Conservation (phyloP, 2,113 vertebrate species). For the Hystrix brachyura region DNA sequence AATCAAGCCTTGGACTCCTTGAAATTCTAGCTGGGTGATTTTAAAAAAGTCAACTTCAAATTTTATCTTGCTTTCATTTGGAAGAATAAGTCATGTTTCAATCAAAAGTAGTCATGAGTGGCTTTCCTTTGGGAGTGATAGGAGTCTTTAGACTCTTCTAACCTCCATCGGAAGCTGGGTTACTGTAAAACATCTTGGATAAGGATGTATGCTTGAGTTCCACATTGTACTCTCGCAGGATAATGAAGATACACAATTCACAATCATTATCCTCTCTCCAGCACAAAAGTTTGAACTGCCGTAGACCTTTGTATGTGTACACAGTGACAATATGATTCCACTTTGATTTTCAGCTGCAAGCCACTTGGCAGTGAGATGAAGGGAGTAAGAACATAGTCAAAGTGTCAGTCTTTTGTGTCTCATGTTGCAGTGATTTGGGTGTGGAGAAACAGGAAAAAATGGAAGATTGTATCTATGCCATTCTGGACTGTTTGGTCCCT, state of each 20-base stretch:
- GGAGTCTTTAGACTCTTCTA: neutral
- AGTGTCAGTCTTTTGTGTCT: neutral
- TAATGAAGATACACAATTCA: neutral
- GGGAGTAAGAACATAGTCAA: neutral
- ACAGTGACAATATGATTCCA: neutral
- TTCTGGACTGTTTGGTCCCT: neutral
- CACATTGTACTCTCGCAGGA: neutral
- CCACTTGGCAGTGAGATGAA: neutral
- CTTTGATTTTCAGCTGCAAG: neutral
- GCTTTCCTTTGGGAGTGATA: neutral
- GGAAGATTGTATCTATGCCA: neutral
- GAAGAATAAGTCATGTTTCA: neutral
- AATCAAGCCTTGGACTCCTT: neutral
- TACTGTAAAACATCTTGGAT: neutral
- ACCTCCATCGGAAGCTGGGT: neutral
- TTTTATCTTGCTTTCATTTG: slow-evolving; percentile 11
- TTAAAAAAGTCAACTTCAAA: neutral
- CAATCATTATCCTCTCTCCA: neutral
- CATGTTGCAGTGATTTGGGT: neutral
- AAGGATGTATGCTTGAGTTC: neutral
- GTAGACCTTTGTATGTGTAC: neutral
- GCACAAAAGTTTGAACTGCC: neutral
- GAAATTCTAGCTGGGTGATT: neutral
- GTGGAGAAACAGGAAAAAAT: neutral
- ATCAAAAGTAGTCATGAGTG: neutral